Base-by-base conservation (phyloP, 1,140 invertebrate species). In the Macrosteles quadrilineatus region DNA sequence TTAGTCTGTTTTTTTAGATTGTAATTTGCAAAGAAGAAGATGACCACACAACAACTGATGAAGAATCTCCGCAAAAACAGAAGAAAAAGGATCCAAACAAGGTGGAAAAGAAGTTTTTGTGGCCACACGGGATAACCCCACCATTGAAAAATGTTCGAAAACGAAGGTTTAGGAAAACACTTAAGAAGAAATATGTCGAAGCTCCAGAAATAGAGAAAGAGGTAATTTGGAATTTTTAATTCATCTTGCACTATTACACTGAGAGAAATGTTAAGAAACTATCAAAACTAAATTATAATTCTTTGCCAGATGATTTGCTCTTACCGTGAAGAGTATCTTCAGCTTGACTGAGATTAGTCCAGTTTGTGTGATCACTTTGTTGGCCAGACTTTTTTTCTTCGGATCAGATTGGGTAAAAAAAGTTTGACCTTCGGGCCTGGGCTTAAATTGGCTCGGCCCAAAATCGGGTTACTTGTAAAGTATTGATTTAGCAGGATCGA, bases 201-300 rank as follows among this genome's bases (percentile, higher is more conserved):
- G 94, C 95, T 55, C 96, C 96, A 0, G 97, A 98, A 83, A 97
- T 98, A 75, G 97, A 99, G 79, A 98, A 98, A 80, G 97, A 98
- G 85, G 90, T 94, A 36, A 36, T 36, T 36, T 21, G 53, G 6
- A 25, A 63, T 19, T 47, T 32, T 30, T 63, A 43, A 32, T 53
- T 59, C 2, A 25, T 36, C 11, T 19, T 25, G n/a, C n/a, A n/a
- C n/a, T n/a, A n/a, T n/a, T n/a, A n/a, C n/a, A n/a, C n/a, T n/a
- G n/a, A n/a, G n/a, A n/a, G n/a, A n/a, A 55, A 19, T 30, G 4
- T 66, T 17, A 25, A 63, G 27, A 25, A 29, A 25, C n/a, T 27
- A 3, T 63, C 36, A 9, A 25, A 25, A 25, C n/a, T 63, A 25
- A 25, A 31, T 63, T 25, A 14, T 27, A 25, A 63, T 63, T 31